These are phyloP conservation scores for Rallus limicola DNA, from an alignment of 2,113 vertebrate species.

Conservation along the genomic window DNA sequence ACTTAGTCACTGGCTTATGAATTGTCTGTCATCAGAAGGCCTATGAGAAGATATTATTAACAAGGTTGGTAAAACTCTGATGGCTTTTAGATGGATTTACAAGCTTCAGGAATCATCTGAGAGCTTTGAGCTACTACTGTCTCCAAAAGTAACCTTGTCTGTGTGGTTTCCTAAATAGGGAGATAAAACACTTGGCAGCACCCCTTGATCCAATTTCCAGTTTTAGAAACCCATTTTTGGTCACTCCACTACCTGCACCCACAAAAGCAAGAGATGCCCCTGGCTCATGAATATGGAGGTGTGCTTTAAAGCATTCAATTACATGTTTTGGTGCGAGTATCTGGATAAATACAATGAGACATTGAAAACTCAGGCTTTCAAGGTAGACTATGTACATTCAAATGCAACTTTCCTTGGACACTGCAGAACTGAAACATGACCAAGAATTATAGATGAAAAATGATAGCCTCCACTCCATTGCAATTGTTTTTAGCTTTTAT, in stretches of 20 bases:
- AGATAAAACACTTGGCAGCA: not conserved
- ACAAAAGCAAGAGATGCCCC: not conserved
- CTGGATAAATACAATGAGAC: not conserved
- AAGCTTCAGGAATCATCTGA: not conserved
- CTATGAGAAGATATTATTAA: not conserved
- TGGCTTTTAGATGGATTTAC: not conserved
- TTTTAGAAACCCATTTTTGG: not conserved
- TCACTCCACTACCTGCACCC: not conserved
- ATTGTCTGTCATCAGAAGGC: not conserved
- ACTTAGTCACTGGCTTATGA: not conserved
- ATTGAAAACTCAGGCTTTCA: not conserved
- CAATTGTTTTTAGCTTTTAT: not conserved
- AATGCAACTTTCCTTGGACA: not conserved
- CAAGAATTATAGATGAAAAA: not conserved
- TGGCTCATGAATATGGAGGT: fast-evolving
- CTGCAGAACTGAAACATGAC: not conserved
- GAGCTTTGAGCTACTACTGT: not conserved
- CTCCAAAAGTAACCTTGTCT: not conserved
- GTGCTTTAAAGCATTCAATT: not conserved
- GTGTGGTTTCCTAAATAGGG: not conserved
- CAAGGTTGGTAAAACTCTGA: not conserved
- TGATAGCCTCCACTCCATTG: not conserved
- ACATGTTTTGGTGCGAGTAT: not conserved
- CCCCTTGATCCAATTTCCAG: not conserved
- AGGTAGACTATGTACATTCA: not conserved